Evolutionary conservation across 2,113 vertebrate genomes (phyloP).

Genomic region (Campylorhamphus procurvoides): DNA sequence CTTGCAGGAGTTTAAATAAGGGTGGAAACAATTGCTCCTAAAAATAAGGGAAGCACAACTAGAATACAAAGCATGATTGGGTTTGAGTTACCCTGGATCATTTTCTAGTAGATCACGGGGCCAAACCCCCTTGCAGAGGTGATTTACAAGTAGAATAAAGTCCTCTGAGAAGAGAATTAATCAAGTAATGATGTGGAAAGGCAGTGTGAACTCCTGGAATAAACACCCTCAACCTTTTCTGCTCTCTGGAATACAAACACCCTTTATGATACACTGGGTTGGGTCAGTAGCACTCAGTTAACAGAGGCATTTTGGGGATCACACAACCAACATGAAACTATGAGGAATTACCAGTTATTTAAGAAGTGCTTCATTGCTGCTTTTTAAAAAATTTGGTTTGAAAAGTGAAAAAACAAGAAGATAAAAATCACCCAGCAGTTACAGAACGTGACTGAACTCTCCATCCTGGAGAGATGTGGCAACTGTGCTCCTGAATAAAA

Average conservation of each 20-base stretch:
- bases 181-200: not conserved
- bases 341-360: not conserved
- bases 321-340: not conserved
- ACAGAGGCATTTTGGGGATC: not conserved
- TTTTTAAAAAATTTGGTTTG: not conserved
- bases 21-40: not conserved
- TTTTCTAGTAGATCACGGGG: not conserved
- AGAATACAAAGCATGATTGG: not conserved
- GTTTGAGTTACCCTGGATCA: not conserved
- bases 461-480: accelerated
- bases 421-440: not conserved
- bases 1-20: not conserved
- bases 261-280: not conserved
- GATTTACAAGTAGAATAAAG: not conserved
- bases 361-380: not conserved
- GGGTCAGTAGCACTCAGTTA: not conserved
- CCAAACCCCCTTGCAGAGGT: not conserved
- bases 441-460: not conserved
- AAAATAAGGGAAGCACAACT: not conserved
- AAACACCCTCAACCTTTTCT: not conserved
- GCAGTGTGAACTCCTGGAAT: not conserved
- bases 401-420: not conserved
- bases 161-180: not conserved
- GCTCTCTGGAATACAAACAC: not conserved
- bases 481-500: not conserved